Base-by-base conservation (phyloP, 2,113 vertebrate genomes). In the Amblyornis subalaris region DNA sequence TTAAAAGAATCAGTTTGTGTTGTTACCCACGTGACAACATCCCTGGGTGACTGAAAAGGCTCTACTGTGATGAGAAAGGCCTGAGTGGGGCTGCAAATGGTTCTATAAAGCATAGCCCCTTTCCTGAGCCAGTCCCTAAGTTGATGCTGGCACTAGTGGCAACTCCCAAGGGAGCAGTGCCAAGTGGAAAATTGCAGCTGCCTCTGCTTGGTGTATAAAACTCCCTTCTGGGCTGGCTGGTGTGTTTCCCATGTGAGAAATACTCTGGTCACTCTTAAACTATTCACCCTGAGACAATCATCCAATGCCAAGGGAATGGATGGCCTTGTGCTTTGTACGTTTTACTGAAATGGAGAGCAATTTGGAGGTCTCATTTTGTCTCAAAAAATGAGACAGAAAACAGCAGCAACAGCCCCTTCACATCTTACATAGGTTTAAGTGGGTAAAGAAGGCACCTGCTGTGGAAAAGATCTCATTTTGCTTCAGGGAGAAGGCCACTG, bases 361-460 rank as follows among this genome's bases (percentile, higher is more conserved):
- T 7, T 42, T 7, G 12, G 53, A 85, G 35, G 47, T 28, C 24
- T 61, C 53, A 22, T 51, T 93, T 64, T 14, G 24, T 19, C 54
- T 57, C 45, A 76, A 71, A 92, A 38, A 85, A 36, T 33, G 29
- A 60, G 14, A 16, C 3, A 78, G 35, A 85, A 79, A 61, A 36
- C 14, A 55, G 28, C 57, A 75, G 2, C 31, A 51, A 55, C 0
- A 0, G 4, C 13, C 9, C 10, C 15, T 60, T 85, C 21, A 20
- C 1, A 10, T 3, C 35, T 79, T 31, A 31, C 1, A 1, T 6
- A 25, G 3, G 9, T 62, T 14, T 55, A 40, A 71, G 47, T 0
- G 2, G 11, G 15, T 40, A 57, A 88, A 90, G 36, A 79, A 65
- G 1, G 13, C 28, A 71, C 10, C 13, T 36, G 4, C 20, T 21